phyloP scores from a whole-genome alignment of 2,888 invertebrate genomes.

The Melanotus villosus region DNA sequence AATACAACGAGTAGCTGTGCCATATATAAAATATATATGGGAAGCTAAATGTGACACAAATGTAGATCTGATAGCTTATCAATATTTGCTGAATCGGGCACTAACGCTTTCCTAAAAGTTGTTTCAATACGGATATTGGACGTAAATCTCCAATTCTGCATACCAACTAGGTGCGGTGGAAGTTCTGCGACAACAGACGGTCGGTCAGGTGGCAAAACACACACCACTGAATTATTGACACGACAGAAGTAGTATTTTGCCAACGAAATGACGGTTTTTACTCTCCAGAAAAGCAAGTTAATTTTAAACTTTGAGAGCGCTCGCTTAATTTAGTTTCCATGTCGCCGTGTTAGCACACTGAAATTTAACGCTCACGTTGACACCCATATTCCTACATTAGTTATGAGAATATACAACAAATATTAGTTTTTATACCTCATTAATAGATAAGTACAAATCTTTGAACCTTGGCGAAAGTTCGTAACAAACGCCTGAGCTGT shows the following conservation, averaged over 20 bases:
- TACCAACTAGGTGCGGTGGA: conserved; percentile 51
- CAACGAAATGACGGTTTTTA: conserved; percentile 1
- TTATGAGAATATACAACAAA: not conserved
- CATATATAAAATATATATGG: conserved; percentile 37
- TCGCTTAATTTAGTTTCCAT: conserved; percentile 19
- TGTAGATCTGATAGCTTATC: conserved; percentile 58
- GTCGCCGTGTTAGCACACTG: not conserved
- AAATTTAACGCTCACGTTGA: conserved; percentile 9
- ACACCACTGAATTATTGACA: conserved; percentile 22
- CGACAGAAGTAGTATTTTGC: conserved; percentile 8
- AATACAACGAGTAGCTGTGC: conserved; percentile 15
- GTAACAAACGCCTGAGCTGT: too few species aligned
- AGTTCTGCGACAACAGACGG: conserved; percentile 40
- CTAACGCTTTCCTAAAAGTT: conserved; percentile 56
- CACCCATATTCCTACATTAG: not conserved
- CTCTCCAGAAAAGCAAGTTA: conserved; percentile 16
- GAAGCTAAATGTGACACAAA: conserved; percentile 56
- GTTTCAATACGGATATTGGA: conserved; percentile 58
- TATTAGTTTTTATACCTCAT: not conserved
- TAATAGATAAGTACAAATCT: not conserved
- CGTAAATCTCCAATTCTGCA: conserved; percentile 56
- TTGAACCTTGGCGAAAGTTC: too few species aligned
- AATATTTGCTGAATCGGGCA: conserved; percentile 56
- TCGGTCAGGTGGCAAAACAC: conserved; percentile 33
- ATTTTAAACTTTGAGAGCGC: conserved; percentile 19